phyloP scores from a whole-genome alignment of 2,113 vertebrate species.

The Elachura formosa region DNA sequence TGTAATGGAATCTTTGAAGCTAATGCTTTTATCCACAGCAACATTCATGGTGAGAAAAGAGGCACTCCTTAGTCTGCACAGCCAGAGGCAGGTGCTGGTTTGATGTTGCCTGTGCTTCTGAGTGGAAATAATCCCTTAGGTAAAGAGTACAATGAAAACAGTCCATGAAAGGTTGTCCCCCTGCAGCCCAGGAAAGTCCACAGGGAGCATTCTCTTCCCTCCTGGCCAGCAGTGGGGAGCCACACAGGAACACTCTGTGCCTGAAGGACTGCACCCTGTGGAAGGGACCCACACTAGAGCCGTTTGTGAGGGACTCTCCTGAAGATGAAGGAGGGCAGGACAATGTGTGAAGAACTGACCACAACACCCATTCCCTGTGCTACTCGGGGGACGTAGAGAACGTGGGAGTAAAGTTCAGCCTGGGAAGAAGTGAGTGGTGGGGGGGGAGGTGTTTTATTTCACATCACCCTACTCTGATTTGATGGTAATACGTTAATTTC shows the following conservation, averaged over 20 bases:
- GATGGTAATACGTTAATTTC: neutral
- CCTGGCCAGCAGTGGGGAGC: neutral
- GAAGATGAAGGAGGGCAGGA: neutral
- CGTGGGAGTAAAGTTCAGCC: neutral
- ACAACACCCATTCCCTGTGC: neutral
- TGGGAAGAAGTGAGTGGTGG: neutral
- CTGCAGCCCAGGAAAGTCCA: neutral
- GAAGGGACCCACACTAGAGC: neutral
- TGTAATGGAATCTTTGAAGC: neutral
- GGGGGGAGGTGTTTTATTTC: neutral
- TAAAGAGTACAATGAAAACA: neutral
- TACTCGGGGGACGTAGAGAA: accelerated
- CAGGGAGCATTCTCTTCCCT: neutral
- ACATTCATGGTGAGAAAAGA: neutral
- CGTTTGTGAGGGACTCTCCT: neutral
- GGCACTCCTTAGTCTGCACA: neutral
- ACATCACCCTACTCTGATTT: neutral
- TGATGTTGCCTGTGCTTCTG: neutral
- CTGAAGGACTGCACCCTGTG: neutral
- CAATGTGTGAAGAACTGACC: neutral
- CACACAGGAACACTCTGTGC: neutral
- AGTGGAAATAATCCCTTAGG: neutral
- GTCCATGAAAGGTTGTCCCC: accelerated
- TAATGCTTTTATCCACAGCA: neutral
- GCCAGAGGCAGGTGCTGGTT: neutral